These are phyloP conservation scores for Metalampra italica DNA, from an alignment of 2,888 invertebrate genomes.

Conservation along the genomic window DNA sequence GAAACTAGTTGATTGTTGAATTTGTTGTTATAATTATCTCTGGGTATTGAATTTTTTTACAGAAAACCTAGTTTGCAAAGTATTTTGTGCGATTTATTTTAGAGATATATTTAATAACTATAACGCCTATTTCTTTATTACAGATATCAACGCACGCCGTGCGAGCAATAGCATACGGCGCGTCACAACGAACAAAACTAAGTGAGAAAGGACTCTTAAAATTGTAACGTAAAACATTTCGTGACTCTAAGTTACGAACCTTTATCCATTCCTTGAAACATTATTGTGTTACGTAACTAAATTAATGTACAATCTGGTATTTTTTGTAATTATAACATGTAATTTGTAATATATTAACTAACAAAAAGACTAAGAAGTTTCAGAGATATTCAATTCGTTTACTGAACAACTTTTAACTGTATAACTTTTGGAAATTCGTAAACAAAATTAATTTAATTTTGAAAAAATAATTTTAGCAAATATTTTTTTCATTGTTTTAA, in stretches of 20 bases:
- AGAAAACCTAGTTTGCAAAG: background rate
- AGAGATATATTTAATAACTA: too few relatives aligned
- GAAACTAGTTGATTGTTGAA: too few relatives aligned
- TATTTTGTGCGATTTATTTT: background rate
- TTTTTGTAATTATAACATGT: conserved; percentile 11
- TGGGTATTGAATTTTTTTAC: too few relatives aligned
- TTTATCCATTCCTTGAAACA: conserved; percentile 42
- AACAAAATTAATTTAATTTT: too few relatives aligned
- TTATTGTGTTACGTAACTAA: conserved; percentile 52
- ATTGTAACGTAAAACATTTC: conserved; percentile 25
- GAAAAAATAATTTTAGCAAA: too few relatives aligned
- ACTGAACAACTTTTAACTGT: too few relatives aligned
- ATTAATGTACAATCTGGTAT: conserved; percentile 53
- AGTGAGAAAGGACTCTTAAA: conserved; percentile 65
- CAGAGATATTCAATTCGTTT: conserved; percentile 27
- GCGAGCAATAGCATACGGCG: conserved; percentile 66
- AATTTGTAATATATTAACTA: background rate
- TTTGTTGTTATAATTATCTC: too few relatives aligned
- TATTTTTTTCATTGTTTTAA: too few relatives aligned
- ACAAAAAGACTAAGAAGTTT: too few relatives aligned
- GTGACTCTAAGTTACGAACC: conserved; percentile 52
- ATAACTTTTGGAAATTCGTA: too few relatives aligned
- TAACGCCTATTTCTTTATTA: conserved; percentile 16
- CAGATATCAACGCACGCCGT: conserved; percentile 75
- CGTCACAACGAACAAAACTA: conserved; percentile 60